Base-by-base conservation (phyloP, 2,888 invertebrate species). In the Acleris laterana region DNA sequence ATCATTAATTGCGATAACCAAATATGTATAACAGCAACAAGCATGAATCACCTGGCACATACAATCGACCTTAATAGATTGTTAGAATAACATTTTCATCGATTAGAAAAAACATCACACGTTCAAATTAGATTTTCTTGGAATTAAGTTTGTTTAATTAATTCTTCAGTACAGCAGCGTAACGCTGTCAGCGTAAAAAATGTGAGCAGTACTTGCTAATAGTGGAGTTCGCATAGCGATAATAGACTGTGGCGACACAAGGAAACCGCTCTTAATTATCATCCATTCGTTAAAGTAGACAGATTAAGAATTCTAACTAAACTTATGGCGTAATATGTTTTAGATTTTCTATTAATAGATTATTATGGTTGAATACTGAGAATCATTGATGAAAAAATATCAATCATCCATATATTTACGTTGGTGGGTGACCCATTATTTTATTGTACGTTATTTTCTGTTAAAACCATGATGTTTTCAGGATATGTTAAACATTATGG, bases 241-340 rank as follows among this genome's bases (percentile, higher is more conserved):
- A 63, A 65, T 69, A 60, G 62, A 57, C 62, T 69, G 66, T 69
- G 70, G 67, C 68, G 63, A 74, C 69, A 74, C 62, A 62, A 70
- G 71, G 76, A 74, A 76, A 71, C 67, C 49, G 62, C 46, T 68
- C 69, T 72, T 72, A 74, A 76, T 78, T 75, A 76, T 64, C 70
- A 52, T 51, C 48, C n/a, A 38, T 42, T 22, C 44, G 64, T 70
- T 70, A 74, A 67, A 62, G 67, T 56, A 56, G 57, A 71, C 72
- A 69, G 66, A 65, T 68, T 67, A 42, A 38, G 65, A 20, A 67
- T 53, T 63, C 52, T 48, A 48, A 32, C n/a, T 6, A 17, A 52
- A 48, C 5, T 16, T 19, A 50, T 63, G 56, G 53, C 53, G 59
- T 42, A 59, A 59, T 28, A 44, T 22, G 53, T 48, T 53, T 55